These are phyloP conservation scores for Chloromyia formosa DNA, from an alignment of 2,888 invertebrate genomes.

Conservation along the genomic window DNA sequence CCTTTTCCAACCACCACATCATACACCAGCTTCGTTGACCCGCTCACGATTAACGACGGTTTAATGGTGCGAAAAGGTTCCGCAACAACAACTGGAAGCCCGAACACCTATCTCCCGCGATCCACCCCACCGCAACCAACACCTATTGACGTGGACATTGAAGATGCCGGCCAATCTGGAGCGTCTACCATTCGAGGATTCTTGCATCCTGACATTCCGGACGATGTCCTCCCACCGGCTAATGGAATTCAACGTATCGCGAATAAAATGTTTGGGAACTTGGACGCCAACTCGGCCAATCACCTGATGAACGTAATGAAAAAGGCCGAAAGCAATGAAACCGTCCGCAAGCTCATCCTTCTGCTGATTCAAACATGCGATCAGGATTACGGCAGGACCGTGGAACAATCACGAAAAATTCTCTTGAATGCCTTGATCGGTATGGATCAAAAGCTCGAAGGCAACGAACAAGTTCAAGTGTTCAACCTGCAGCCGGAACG, in stretches of 20 bases:
- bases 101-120: conserved; percentile 61
- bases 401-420: conserved; percentile 75
- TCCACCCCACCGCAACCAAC: conserved; percentile 50
- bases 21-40: conserved; percentile 75
- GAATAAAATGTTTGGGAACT: conserved; percentile 77
- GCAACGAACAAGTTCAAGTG: conserved; percentile 53
- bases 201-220: conserved; percentile 67
- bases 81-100: conserved; percentile 58
- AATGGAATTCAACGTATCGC: conserved; percentile 75
- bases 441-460: conserved; percentile 65
- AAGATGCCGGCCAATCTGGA: conserved; percentile 53
- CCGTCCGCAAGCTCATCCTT: conserved; percentile 77
- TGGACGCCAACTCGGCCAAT: conserved; percentile 78
- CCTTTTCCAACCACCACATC: conserved; percentile 65
- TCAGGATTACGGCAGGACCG: conserved; percentile 74
- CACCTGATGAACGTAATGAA: conserved; percentile 84
- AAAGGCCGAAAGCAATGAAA: conserved; percentile 79
- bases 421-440: conserved; percentile 75
- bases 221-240: conserved; percentile 67
- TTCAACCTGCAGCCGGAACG: conserved; percentile 54
- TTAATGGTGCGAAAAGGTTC: conserved; percentile 63
- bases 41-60: conserved; percentile 76
- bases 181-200: conserved; percentile 64
- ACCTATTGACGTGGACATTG: conserved; percentile 59
- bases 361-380: conserved; percentile 82